phyloP scores from a whole-genome alignment of 2,888 invertebrate species.

The Cataglyphis altisquamis region DNA sequence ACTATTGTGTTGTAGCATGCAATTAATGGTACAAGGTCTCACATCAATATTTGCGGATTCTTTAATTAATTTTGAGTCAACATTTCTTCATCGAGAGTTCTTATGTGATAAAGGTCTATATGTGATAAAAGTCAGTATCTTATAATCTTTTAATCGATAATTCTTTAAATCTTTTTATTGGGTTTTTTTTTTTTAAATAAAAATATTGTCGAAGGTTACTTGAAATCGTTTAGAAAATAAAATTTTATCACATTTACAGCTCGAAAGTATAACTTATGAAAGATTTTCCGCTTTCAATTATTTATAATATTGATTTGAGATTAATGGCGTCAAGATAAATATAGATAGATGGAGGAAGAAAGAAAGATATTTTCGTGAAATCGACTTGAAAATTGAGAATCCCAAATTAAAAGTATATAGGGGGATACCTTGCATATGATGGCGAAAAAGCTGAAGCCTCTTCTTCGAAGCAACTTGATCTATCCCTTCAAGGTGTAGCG shows the following conservation, averaged over 20 bases:
- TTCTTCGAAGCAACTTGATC: constrained; percentile 63
- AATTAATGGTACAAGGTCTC: not conserved
- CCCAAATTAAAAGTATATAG: not conserved
- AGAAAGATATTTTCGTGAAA: not conserved
- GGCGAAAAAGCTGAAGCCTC: constrained; percentile 64
- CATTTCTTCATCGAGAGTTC: not conserved
- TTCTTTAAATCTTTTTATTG: not conserved
- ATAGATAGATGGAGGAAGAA: not conserved
- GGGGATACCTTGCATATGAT: constrained; percentile 17
- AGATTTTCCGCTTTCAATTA: not conserved
- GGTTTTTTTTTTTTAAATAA: not conserved
- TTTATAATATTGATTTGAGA: not conserved
- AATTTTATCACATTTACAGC: not conserved
- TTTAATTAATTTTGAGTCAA: not conserved
- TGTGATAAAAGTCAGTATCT: not conserved
- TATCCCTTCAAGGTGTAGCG: constrained; percentile 67
- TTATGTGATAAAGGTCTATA: not conserved
- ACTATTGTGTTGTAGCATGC: too few relatives aligned
- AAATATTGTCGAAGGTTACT: not conserved
- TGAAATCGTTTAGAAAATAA: not conserved
- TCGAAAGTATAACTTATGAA: not conserved
- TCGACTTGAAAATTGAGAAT: not conserved
- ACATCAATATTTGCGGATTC: not conserved
- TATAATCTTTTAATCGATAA: not conserved
- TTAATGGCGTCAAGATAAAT: not conserved